phyloP scores from a whole-genome alignment of 2,888 invertebrate species.

The Nymphalis c-album region DNA sequence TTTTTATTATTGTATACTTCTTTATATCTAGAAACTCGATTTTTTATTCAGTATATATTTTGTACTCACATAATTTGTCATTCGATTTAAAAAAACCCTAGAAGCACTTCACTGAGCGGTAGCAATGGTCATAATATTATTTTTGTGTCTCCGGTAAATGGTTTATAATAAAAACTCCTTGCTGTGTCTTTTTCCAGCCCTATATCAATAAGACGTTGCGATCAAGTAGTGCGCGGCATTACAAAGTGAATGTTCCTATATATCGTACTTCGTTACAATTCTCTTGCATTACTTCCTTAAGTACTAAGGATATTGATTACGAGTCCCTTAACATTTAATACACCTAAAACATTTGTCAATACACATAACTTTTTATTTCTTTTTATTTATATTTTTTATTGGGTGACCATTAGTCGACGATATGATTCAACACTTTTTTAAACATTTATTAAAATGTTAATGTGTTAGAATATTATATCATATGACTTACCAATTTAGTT shows the following conservation, averaged over 20 bases:
- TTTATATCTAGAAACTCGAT: no score
- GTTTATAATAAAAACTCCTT: neutral
- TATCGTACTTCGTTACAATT: conserved; percentile 26
- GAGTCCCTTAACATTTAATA: neutral
- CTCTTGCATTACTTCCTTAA: conserved; percentile 8
- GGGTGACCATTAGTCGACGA: no score
- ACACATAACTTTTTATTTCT: no score
- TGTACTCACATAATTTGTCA: no score
- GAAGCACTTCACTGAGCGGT: neutral
- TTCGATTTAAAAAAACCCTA: neutral
- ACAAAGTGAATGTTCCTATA: conserved; percentile 38
- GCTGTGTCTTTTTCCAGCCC: neutral
- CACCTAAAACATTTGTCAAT: neutral
- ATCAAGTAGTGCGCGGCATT: conserved; percentile 41
- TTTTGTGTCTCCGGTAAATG: neutral
- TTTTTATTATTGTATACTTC: no score
- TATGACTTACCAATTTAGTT: no score
- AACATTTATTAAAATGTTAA: no score
- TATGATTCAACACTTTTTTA: no score
- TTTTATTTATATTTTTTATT: no score
- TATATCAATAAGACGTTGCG: conserved; percentile 34
- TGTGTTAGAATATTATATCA: no score
- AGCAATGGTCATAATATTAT: neutral
- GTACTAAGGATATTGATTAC: neutral
- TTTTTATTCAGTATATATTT: no score